These are phyloP conservation scores for Microcebus lehilahytsara DNA, from an alignment of 2,113 vertebrate genomes.

Conservation along the genomic window DNA sequence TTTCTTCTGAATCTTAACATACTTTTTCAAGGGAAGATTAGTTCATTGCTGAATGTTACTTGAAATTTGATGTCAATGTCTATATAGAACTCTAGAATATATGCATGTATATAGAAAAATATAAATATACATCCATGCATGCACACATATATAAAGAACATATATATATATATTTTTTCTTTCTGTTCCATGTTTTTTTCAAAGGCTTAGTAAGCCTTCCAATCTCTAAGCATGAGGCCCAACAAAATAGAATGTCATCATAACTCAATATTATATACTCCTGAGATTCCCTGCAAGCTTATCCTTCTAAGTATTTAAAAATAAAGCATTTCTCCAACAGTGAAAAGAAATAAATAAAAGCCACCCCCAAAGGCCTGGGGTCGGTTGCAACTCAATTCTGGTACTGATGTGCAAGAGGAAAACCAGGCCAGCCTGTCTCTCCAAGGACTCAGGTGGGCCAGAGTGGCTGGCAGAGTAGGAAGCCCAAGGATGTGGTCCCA, in stretches of 20 bases:
- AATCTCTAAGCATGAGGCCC: not conserved
- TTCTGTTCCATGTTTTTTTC: not conserved
- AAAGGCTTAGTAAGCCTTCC: not conserved
- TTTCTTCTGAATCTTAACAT: not conserved
- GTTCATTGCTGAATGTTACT: not conserved
- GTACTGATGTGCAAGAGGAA: not conserved
- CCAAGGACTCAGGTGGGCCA: not conserved
- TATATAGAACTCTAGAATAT: not conserved
- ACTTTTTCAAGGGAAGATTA: not conserved
- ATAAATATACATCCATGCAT: not conserved
- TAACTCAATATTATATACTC: not conserved
- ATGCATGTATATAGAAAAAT: fast-evolving
- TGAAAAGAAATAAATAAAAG: not conserved
- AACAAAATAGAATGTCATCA: not conserved
- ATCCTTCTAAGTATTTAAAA: not conserved
- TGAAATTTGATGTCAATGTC: not conserved
- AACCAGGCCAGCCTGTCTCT: not conserved
- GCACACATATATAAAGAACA: not conserved
- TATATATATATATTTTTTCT: not conserved
- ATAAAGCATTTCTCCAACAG: not conserved
- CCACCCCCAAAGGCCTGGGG: too few species aligned
- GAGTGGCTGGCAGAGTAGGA: not conserved
- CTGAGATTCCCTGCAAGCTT: not conserved
- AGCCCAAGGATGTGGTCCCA: too few species aligned
- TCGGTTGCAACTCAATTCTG: not conserved